Evolutionary conservation across 2,888 invertebrate species (phyloP), one percentile per base, ranked within the genome.

Genomic region (Campoplex capitator): DNA sequence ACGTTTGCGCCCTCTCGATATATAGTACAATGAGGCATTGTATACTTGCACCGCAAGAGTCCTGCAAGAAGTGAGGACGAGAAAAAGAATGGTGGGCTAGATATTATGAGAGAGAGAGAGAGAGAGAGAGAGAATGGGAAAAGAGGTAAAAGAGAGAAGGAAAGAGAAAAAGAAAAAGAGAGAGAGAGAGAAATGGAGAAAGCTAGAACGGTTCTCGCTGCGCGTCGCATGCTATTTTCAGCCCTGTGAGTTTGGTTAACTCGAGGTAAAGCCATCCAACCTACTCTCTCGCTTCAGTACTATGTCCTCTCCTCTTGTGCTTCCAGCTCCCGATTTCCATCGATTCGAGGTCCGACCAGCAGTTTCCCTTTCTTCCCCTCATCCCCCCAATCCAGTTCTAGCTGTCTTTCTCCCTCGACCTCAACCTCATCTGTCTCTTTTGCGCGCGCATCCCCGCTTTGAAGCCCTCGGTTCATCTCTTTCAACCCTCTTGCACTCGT

Each of bases 161-260:
- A 62, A 80, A 77, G 84, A 74, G 84, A 83, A 76, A 81, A 65
- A 82, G 70, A 67, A 70, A 81, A 68, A 67, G 83, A 9, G 56
- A 65, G 73, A 81, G 78, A 70, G 87, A 83, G 68, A 80, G 78
- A 86, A 68, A 56, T 73, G 78, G 85, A 81, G 75, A 75, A 85
- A 38, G 74, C 56, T 85, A 86, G 81, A 83, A 80, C 79, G 74
- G 81, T 77, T 75, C 70, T 71, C 58, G 67, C 56, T 82, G 88
- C 85, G 88, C 86, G 82, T 87, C 82, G 77, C 70, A 70, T 80
- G 86, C 88, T 89, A 89, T 89, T 89, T 89, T 88, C 89, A 89
- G 89, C 87, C 83, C 74, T 83, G 82, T 87, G 80, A 87, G 87
- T 87, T 84, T 84, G 85, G 85, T 87, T 87, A 82, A 80, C 85